Evolutionary conservation across 2,888 invertebrate species (phyloP), one percentile per base, ranked within the genome.

Genomic region (Autographa pulchrina): DNA sequence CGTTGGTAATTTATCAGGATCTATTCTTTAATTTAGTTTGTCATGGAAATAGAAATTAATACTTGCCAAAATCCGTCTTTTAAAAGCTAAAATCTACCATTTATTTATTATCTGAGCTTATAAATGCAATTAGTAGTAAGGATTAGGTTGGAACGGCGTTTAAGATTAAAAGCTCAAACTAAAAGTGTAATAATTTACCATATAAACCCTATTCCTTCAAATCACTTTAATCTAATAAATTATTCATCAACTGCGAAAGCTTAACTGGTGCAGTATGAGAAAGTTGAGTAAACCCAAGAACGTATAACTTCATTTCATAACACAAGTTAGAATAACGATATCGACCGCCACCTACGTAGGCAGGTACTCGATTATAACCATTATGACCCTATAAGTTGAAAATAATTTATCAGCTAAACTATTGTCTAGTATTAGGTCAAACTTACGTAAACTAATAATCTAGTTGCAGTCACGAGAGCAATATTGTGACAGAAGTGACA

Each of bases 371-470:
- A 89, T 90, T 90, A 89, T 87, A 87, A 83, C 91, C 90, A 89
- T 90, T 91, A 90, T 86, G 87, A 82, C 92, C 91, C 86, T 92
- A 92, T 91, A 92, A 90, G 92, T 88, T 86, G 84, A 89, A 91
- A 88, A 92, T 92, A 82, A 82, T 80, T 75, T 80, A 80, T 81
- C 80, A 76, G 79, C 78, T 78, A 83, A 83, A 86, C 83, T 83
- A 89, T 91, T 90, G 89, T 88, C 85, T 89, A 71, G 77, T 83
- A 82, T 83, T 85, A 85, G 84, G 81, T 83, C 81, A 60, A 76
- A 80, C 81, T 90, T 89, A 87, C 87, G 87, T 88, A 88, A 78
- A 70, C 52, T 48, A 79, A 85, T 84, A 84, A 83, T 81, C 74
- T 77, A 84, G 81, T 84, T 70, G 71, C 20, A 88, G 89, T 89